phyloP scores from a whole-genome alignment of 2,113 vertebrate species.

The Ifrita kowaldi region DNA sequence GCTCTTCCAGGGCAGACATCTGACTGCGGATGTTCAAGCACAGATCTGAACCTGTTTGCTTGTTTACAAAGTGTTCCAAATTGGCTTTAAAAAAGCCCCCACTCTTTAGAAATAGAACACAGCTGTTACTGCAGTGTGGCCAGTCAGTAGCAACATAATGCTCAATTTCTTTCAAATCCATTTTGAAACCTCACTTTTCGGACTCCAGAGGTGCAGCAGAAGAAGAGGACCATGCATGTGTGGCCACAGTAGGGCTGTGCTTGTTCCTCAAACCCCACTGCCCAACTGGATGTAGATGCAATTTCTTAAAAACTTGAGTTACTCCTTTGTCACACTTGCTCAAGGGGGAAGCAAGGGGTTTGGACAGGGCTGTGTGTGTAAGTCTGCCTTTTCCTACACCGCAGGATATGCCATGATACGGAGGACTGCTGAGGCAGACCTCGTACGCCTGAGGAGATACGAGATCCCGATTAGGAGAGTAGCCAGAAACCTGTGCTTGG shows the following conservation, averaged over 20 bases:
- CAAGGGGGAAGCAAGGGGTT: not conserved
- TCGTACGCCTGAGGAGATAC: conserved; percentile 55
- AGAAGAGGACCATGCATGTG: rapidly evolving
- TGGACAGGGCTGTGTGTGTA: not conserved
- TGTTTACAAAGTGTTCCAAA: not conserved
- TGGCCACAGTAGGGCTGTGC: not conserved
- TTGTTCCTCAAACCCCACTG: not conserved
- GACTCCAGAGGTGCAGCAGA: not conserved
- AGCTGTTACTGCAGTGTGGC: not conserved
- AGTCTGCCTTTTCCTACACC: not conserved
- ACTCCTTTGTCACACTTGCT: not conserved
- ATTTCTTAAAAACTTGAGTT: not conserved
- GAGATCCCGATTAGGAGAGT: conserved; percentile 51
- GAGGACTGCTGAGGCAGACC: conserved; percentile 66
- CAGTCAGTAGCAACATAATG: not conserved
- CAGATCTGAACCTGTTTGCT: not conserved
- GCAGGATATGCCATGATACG: conserved; percentile 62
- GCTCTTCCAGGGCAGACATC: not conserved
- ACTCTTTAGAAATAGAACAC: not conserved
- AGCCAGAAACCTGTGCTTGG: conserved; percentile 68
- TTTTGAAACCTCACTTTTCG: not conserved
- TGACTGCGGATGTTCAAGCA: rapidly evolving
- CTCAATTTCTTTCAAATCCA: not conserved
- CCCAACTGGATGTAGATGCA: rapidly evolving
- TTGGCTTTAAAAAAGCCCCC: rapidly evolving